Evolutionary conservation across 2,113 vertebrate genomes (phyloP).

Genomic region (Eptesicus fuscus): DNA sequence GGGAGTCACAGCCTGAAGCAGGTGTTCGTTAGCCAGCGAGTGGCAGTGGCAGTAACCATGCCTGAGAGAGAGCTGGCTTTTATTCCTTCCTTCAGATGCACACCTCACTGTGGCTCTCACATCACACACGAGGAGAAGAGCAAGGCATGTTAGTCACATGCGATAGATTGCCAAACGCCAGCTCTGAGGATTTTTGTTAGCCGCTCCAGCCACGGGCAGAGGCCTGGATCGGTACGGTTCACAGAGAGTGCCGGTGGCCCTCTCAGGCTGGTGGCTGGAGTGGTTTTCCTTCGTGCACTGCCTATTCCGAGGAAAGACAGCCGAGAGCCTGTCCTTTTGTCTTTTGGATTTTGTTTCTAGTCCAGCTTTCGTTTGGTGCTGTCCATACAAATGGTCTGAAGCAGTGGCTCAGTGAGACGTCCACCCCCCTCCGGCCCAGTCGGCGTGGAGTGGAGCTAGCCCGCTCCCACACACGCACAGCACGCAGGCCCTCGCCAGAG

Average conservation of each 20-base stretch:
- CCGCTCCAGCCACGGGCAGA: not conserved
- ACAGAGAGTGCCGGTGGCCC: not conserved
- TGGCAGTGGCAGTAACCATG: accelerated
- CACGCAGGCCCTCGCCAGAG: not conserved
- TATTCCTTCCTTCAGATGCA: not conserved
- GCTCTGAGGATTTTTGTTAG: not conserved
- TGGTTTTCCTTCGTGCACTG: not conserved
- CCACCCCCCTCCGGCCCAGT: too few species aligned
- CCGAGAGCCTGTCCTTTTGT: not conserved
- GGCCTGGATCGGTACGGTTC: not conserved
- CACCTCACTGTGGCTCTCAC: not conserved
- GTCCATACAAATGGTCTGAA: not conserved
- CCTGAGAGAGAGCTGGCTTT: not conserved
- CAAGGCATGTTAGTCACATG: not conserved
- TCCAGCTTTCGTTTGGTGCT: too few species aligned
- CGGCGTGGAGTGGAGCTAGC: not conserved
- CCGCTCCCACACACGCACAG: too few species aligned
- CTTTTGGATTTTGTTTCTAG: not conserved
- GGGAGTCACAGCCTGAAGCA: not conserved
- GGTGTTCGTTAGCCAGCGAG: not conserved
- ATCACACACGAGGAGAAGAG: not conserved
- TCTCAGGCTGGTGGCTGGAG: not conserved
- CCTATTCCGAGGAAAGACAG: not conserved
- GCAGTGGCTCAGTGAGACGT: not conserved
- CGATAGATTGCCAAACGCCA: not conserved